Percentiles rank a stretch among this genome's conserved stretches.
Evolutionary conservation across 2,888 invertebrate species (phyloP).

Genomic region (Drosophila atripex): DNA sequence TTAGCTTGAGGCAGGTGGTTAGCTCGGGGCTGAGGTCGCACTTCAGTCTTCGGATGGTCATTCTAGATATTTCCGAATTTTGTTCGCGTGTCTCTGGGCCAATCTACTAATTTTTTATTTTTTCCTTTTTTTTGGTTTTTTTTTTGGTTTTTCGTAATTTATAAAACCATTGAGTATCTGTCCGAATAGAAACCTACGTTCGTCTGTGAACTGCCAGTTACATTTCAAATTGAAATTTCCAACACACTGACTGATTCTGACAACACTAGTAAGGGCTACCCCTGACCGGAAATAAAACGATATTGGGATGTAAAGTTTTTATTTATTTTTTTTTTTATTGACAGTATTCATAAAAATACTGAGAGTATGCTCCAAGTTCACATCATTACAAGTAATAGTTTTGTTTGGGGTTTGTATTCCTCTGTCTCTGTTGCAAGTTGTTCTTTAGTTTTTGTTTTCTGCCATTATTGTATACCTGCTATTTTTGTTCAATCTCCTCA

Average conservation of each 20-base stretch:
- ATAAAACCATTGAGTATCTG: constrained; percentile 4
- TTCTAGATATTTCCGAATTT: constrained; percentile 21
- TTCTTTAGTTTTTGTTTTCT: constrained; percentile 49
- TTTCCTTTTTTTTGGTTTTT: constrained; percentile 11
- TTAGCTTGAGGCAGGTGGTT: constrained; percentile 48
- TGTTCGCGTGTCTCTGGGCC: not conserved
- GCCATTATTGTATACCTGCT: constrained; percentile 57
- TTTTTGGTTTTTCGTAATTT: not conserved
- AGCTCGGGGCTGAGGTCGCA: constrained; percentile 62
- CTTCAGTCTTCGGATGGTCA: constrained; percentile 51
- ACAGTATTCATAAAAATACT: constrained; percentile 84
- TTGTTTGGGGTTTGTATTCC: constrained; percentile 49
- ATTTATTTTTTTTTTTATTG: constrained; percentile 82
- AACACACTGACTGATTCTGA: not conserved
- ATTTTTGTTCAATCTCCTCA: constrained; percentile 47
- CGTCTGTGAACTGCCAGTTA: not conserved
- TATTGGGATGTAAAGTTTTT: constrained; percentile 62
- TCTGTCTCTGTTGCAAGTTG: constrained; percentile 55
- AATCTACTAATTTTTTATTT: constrained; percentile 25
- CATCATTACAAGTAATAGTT: constrained; percentile 82
- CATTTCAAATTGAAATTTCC: not conserved
- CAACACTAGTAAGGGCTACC: not conserved
- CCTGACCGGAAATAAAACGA: constrained; percentile 12
- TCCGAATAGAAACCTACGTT: not conserved
- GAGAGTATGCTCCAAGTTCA: constrained; percentile 84